Base-by-base conservation (phyloP, 1,140 invertebrate species). In the Hyposmocoma kahamanoa region DNA sequence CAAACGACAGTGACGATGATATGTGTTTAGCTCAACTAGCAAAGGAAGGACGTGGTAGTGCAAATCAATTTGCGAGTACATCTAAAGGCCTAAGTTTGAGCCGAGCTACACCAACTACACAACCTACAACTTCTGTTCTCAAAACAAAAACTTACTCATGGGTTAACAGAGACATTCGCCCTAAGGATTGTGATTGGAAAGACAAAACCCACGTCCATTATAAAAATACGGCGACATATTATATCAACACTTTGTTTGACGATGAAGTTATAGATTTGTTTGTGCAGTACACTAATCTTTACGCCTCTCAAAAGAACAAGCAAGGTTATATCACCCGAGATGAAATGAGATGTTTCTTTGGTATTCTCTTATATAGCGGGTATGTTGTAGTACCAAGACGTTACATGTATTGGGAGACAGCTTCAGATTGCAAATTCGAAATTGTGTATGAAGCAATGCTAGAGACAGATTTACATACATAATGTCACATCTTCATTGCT, bases 381-480 rank as follows among this genome's bases (percentile, higher is more conserved):
- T 42, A 42, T 24, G 9, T 22, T 6, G n/a, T 22, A 11, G 41
- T 42, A 15, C 20, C 20, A 8, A 5, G 41, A 17, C 4, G 41
- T 10, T n/a, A 11, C n/a, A 42, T 42, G 41, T 42, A 42, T 18
- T 42, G 41, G 41, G 41, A 42, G 17, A 42, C 22, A 2, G 3
- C 20, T 15, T 18, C 41, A 8, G 41, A 42, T 18, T 42, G 4
- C 3, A 15, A 13, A 4, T 2, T 9, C 6, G 8, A 6, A n/a
- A 3, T 42, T 26, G 13, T 42, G 3, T 22, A 4, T 42, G n/a
- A 3, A 22, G 41, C 41, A 8, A 5, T 42, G 8, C 41, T 3
- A 22, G 41, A 22, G 41, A 42, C 13, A 22, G 41, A 11, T 39
- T 39, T 13, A 19, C 4, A 3, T 18, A 19, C 13, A 39, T 39